Base-by-base conservation (phyloP, 2,888 invertebrate species). In the Palloptera scutellata region DNA sequence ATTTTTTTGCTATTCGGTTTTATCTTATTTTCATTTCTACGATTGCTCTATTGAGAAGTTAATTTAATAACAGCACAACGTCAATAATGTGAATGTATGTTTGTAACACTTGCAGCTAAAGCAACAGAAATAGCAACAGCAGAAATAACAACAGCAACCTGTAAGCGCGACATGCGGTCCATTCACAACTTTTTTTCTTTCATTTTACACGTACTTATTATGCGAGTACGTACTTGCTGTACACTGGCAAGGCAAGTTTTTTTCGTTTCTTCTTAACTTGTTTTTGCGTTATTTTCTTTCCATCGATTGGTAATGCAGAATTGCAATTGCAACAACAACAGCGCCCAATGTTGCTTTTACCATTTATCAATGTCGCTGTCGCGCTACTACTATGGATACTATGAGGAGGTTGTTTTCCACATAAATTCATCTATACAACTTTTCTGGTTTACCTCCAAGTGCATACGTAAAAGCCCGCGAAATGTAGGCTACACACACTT, bases 311-410 rank as follows among this genome's bases (percentile, higher is more conserved):
- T 48, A 48, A 48, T 15, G 15, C 48, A 15, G 12, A 12, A 48
- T 48, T 48, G 12, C 48, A 48, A 48, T 8, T n/a, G 15, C 48
- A 48, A 15, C 48, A 48, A 48, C 48, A 15, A 48, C 8, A 48
- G 48, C 48, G 8, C 3, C 48, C 12, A 48, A 48, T 15, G 48
- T 15, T 15, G 12, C 48, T 12, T 48, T 12, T 48, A 48, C 12
- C 48, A 48, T 48, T 48, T 48, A 48, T 48, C 48, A 48, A 48
- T 48, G 48, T 48, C 48, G 48, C 48, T 48, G 48, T 48, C 30
- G 6, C 30, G 30, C 30, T 30, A 30, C 30, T 30, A 30, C 30
- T 30, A 30, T 30, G 30, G 30, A 30, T 30, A 48, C 48, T 48
- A 48, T 48, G 48, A 12, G 13, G 48, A 12, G 15, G 48, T n/a